Percentiles rank a stretch among this genome's conserved stretches.
Conservation (phyloP, 2,113 vertebrate species). For the Asarcornis scutulata region DNA sequence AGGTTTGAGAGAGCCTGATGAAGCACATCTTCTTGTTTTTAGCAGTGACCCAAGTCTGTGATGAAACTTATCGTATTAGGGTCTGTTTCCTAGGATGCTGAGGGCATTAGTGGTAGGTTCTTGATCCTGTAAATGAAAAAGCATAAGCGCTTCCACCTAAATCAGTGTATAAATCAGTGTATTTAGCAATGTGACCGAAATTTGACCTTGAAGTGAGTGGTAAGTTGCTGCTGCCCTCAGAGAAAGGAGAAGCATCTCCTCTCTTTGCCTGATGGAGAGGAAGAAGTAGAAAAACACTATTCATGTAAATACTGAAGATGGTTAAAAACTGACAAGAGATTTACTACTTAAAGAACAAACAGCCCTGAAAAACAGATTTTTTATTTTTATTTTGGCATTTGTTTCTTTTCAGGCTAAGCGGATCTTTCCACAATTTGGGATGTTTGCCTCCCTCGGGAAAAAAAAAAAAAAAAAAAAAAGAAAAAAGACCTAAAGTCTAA, state of each 20-base stretch:
- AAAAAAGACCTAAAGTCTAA: background rate
- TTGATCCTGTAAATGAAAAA: background rate
- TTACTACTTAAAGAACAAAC: background rate
- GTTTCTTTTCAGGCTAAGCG: background rate
- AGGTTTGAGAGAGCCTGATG: background rate
- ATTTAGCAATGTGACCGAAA: background rate
- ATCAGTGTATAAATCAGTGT: background rate
- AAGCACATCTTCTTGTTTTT: background rate
- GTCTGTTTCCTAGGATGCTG: background rate
- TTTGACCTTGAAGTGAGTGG: background rate
- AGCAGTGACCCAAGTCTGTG: background rate
- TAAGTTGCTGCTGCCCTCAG: background rate
- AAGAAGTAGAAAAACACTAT: background rate
- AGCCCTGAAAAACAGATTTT: background rate
- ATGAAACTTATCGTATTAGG: background rate
- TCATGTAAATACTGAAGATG: background rate
- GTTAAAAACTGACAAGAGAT: background rate
- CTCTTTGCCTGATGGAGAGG: background rate
- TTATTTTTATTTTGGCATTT: background rate
- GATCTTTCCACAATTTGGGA: background rate
- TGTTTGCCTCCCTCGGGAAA: background rate
- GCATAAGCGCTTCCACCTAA: background rate
- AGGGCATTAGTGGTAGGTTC: background rate
- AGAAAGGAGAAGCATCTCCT: background rate
- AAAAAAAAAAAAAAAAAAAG: constrained; percentile 8